These are phyloP conservation scores for Ammodytes marinus DNA, from an alignment of 2,113 vertebrate species.

Conservation along the genomic window DNA sequence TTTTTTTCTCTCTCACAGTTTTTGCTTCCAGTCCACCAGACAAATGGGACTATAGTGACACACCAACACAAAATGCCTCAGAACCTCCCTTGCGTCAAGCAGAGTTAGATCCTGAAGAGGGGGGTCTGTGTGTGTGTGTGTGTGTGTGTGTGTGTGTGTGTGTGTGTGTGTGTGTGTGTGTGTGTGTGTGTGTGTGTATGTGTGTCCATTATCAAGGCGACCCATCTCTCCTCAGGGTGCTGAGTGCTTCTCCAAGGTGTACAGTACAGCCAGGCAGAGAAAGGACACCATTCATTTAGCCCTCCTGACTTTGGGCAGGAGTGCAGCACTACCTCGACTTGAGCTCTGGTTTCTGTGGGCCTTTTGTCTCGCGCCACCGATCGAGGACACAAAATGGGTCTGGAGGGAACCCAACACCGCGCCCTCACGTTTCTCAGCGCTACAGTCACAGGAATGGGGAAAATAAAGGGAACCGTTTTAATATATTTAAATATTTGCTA, in stretches of 20 bases:
- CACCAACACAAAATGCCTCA: conserved; percentile 62
- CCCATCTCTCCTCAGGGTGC: conserved; percentile 71
- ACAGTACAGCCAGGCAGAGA: conserved; percentile 73
- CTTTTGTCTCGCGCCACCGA: conserved; percentile 81
- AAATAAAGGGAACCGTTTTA: not conserved
- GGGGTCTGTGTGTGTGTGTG: conserved; percentile 32
- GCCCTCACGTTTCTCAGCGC: conserved; percentile 72
- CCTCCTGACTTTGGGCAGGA: conserved; percentile 63
- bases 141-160: conserved; percentile 38
- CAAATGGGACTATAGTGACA: conserved; percentile 56
- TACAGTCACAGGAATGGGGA: conserved; percentile 48
- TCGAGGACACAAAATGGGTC: conserved; percentile 81
- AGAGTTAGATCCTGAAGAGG: conserved; percentile 46
- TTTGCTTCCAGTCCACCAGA: conserved; percentile 31
- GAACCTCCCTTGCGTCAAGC: conserved; percentile 37
- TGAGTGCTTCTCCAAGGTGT: conserved; percentile 82
- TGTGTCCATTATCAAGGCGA: conserved; percentile 71
- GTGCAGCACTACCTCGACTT: conserved; percentile 66
- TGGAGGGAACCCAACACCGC: conserved; percentile 81
- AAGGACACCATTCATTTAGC: conserved; percentile 81
- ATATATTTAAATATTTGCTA: not conserved
- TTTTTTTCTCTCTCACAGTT: conserved; percentile 42
- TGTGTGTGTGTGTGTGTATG: conserved; percentile 47
- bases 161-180: conserved; percentile 40
- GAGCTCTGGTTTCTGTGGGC: conserved; percentile 81